These are phyloP conservation scores for Therioaphis trifolii DNA, from an alignment of 2,888 invertebrate species.

Conservation along the genomic window DNA sequence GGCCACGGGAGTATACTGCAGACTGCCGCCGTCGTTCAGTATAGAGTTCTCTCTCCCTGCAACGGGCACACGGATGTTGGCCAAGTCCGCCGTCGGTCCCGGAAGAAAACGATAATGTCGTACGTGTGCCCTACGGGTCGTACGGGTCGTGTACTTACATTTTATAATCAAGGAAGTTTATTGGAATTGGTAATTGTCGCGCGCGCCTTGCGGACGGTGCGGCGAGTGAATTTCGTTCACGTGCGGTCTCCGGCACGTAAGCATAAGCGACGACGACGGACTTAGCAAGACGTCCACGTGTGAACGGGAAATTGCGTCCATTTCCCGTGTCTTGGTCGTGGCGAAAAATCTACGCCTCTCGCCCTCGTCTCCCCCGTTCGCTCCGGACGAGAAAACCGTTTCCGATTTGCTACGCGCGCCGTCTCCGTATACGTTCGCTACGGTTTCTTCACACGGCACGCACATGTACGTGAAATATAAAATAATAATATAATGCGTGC, in stretches of 20 bases:
- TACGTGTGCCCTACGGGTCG: not conserved
- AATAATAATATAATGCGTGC: too few relatives aligned
- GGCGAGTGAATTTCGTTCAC: not conserved
- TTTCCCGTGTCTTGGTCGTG: slow-evolving; percentile 34
- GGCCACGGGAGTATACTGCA: too few relatives aligned
- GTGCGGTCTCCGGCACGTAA: too few relatives aligned
- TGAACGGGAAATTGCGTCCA: slow-evolving; percentile 36
- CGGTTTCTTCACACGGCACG: not conserved
- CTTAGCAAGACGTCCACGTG: not conserved
- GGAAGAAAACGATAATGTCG: not conserved
- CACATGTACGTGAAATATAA: not conserved
- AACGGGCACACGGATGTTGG: too few relatives aligned
- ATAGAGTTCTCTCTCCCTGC: too few relatives aligned
- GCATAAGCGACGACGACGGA: too few relatives aligned
- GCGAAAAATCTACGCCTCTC: slow-evolving; percentile 17
- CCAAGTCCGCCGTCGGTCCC: too few relatives aligned
- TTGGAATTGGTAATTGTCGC: not conserved
- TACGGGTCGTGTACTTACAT: too few relatives aligned
- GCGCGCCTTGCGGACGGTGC: not conserved
- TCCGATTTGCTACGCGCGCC: not conserved
- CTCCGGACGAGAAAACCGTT: too few relatives aligned
- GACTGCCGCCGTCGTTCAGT: too few relatives aligned
- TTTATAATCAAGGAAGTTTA: too few relatives aligned
- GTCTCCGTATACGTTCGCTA: not conserved
- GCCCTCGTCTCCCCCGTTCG: not conserved